phyloP scores from a whole-genome alignment of 2,888 invertebrate genomes.

The Leucophenga montana region DNA sequence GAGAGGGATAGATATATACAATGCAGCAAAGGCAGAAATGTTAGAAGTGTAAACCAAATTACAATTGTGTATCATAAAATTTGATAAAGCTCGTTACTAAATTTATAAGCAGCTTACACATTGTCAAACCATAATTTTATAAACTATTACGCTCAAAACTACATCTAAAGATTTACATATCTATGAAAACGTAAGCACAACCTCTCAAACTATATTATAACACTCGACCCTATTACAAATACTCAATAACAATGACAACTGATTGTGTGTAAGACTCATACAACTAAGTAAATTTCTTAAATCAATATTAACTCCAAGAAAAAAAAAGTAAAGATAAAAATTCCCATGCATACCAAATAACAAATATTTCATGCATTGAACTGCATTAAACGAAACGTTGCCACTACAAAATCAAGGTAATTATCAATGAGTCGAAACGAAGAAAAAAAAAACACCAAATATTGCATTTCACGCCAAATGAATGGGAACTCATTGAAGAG shows the following conservation, averaged over 20 bases:
- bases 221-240: too few relatives aligned
- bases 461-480: conserved; percentile 42
- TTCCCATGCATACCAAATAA: conserved; percentile 36
- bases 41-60: too few relatives aligned
- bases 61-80: too few relatives aligned
- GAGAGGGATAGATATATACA: too few relatives aligned
- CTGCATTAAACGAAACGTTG: conserved; percentile 44
- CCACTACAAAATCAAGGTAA: conserved; percentile 61
- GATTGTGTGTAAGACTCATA: neutral
- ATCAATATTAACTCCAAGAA: neutral
- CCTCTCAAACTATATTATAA: too few relatives aligned
- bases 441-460: conserved; percentile 43
- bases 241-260: too few relatives aligned
- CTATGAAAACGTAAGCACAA: neutral
- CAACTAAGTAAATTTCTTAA: neutral
- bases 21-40: too few relatives aligned
- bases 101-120: too few relatives aligned
- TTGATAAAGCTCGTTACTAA: too few relatives aligned
- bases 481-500: conserved; percentile 51
- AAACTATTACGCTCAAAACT: too few relatives aligned
- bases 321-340: neutral
- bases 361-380: conserved; percentile 47
- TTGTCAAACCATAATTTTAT: too few relatives aligned
- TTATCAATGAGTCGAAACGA: conserved; percentile 65
- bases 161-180: too few relatives aligned